Percentiles rank a stretch among this genome's conserved stretches.
Evolutionary conservation across 2,113 vertebrate species (phyloP).

Genomic region (Calyptomena viridis): DNA sequence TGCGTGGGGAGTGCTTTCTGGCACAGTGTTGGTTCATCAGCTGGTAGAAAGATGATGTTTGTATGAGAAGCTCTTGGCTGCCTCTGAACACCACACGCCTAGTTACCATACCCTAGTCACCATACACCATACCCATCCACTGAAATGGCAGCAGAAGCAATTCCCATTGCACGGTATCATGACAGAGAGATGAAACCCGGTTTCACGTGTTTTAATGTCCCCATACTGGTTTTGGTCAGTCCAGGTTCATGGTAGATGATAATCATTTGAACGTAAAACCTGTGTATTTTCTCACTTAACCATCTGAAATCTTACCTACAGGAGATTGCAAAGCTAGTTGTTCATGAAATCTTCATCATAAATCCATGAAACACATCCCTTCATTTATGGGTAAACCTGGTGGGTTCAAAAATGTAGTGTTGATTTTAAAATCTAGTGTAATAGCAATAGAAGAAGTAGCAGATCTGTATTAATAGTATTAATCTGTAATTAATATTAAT

Average conservation of each 20-base stretch:
- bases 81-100: neutral
- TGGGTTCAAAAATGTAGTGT: neutral
- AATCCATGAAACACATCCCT: neutral
- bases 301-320: neutral
- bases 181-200: neutral
- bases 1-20: neutral
- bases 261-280: neutral
- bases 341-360: neutral
- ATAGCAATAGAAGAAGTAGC: neutral
- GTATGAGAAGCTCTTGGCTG: neutral
- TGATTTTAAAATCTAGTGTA: neutral
- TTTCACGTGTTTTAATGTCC: neutral
- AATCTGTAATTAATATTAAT: no score
- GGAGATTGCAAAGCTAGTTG: neutral
- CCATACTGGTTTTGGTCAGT: neutral
- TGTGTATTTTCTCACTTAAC: neutral
- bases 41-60: neutral
- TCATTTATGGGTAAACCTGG: neutral
- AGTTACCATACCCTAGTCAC: no score
- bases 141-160: neutral
- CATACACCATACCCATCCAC: accelerated
- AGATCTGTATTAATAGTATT: neutral
- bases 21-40: neutral
- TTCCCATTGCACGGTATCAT: neutral
- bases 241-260: neutral